Base-by-base conservation (phyloP, 2,113 vertebrate genomes). In the Brienomyrus brachyistius region DNA sequence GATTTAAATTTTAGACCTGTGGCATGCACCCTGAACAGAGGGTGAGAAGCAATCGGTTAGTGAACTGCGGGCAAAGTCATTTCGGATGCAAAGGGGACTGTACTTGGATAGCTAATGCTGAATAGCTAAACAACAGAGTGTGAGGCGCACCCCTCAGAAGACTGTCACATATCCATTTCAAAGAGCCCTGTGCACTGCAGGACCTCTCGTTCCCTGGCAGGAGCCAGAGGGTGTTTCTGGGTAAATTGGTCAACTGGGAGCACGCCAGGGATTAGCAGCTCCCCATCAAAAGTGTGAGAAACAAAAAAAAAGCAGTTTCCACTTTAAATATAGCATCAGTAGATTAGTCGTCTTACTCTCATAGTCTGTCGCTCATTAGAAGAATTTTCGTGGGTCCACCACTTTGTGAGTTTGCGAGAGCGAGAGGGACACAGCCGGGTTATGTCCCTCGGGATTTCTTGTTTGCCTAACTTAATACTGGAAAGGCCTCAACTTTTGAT, bases 211-310 rank as follows among this genome's bases (percentile, higher is more conserved):
- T 50, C 83, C 13, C n/a, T 52, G 19, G 56, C 52, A 86, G 56
- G n/a, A 86, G 83, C 84, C 48, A 86, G 83, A 87, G 89, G 59
- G 80, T 66, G 59, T 90, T 90, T 90, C 84, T 77, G 89, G 85
- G 84, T 87, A 90, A 87, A 77, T 77, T 66, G 62, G 84, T 87
- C 62, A 87, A 43, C 66, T 50, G 47, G 84, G 89, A 77, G 31
- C 85, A 74, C 10, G 62, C 19, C 10, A 52, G 82, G 17, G 43
- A 87, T 66, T 56, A 77, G 66, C 31, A 0, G 77, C 43, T 45
- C 77, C 48, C 7, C 21, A 31, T 19, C 17, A 35, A 88, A 31
- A 23, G 21, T 62, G 87, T 88, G 87, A 31, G 87, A 88, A 19
- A 35, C 15, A 80, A 80, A 74, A 89, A 74, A 74, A 31, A n/a